A percentile compares a stretch with the other conserved stretches of the same genome.
These are phyloP conservation scores for Diploptera punctata DNA, from an alignment of 2,888 invertebrate species.

Conservation along the genomic window DNA sequence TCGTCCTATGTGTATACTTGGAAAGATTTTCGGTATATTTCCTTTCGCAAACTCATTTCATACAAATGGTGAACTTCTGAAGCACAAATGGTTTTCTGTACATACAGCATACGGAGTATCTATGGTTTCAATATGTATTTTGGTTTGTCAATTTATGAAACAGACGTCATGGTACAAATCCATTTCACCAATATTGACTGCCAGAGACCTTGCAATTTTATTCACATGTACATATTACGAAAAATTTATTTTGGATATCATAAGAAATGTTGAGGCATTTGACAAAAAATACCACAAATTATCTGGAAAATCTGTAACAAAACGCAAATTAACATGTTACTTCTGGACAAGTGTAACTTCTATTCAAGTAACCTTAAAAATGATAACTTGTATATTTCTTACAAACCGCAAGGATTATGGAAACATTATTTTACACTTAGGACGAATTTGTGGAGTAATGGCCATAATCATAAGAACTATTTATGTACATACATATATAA, in stretches of 20 bases:
- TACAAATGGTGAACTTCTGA: background rate
- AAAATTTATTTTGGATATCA: background rate
- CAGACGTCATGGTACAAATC: no score
- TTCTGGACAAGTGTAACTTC: no score
- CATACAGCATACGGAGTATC: background rate
- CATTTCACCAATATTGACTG: no score
- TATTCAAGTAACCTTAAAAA: no score
- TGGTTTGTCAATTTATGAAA: no score
- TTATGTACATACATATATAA: background rate
- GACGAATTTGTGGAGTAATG: background rate
- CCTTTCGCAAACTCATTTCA: background rate
- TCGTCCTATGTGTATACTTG: background rate
- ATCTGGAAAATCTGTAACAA: no score
- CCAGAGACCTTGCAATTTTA: no score
- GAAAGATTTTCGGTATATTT: conserved; percentile 17
- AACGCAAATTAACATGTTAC: no score
- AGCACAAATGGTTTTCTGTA: background rate
- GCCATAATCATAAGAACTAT: background rate
- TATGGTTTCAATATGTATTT: no score
- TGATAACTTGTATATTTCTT: no score
- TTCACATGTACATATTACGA: background rate
- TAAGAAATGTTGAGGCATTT: background rate
- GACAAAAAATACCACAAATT: background rate
- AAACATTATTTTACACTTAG: background rate
- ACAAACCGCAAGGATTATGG: background rate